phyloP scores from a whole-genome alignment of 2,113 vertebrate genomes.

The Thermophis baileyi region DNA sequence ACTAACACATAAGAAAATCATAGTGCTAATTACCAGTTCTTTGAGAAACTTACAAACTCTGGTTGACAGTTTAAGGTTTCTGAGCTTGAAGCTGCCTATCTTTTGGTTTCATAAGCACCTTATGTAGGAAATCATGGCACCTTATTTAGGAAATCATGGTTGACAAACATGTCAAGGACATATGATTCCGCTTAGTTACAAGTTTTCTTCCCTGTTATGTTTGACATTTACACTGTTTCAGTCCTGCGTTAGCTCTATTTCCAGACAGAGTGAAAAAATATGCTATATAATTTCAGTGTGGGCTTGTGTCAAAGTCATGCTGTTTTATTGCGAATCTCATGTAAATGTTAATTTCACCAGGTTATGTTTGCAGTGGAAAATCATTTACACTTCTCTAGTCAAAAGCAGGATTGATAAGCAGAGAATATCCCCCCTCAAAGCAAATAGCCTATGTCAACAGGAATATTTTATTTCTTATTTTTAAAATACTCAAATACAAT shows the following conservation, averaged over 20 bases:
- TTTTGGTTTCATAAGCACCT: background rate
- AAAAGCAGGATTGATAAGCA: slow-evolving; percentile 7
- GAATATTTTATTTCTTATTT: slow-evolving; percentile 3
- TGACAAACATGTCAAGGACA: slow-evolving; percentile 35
- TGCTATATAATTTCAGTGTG: slow-evolving; percentile 46
- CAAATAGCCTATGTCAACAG: background rate
- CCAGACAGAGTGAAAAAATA: slow-evolving; percentile 20
- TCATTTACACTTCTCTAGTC: slow-evolving; percentile 26
- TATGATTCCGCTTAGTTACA: slow-evolving; percentile 9
- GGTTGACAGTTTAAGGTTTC: background rate
- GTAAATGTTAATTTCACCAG: slow-evolving; percentile 59
- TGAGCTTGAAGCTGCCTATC: background rate
- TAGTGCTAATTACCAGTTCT: background rate
- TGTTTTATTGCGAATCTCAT: slow-evolving; percentile 51
- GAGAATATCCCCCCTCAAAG: slow-evolving; percentile 19
- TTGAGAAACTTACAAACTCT: background rate
- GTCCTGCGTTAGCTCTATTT: slow-evolving; percentile 21
- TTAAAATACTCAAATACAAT: slow-evolving; percentile 8
- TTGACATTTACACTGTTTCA: background rate
- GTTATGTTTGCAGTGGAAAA: slow-evolving; percentile 58
- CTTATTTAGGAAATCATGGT: background rate
- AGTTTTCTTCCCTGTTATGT: slow-evolving; percentile 15
- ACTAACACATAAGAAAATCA: background rate
- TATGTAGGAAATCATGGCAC: background rate
- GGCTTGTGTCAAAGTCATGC: slow-evolving; percentile 22